Evolutionary conservation across 1,140 invertebrate genomes (phyloP).

Genomic region (Pararge aegeria): DNA sequence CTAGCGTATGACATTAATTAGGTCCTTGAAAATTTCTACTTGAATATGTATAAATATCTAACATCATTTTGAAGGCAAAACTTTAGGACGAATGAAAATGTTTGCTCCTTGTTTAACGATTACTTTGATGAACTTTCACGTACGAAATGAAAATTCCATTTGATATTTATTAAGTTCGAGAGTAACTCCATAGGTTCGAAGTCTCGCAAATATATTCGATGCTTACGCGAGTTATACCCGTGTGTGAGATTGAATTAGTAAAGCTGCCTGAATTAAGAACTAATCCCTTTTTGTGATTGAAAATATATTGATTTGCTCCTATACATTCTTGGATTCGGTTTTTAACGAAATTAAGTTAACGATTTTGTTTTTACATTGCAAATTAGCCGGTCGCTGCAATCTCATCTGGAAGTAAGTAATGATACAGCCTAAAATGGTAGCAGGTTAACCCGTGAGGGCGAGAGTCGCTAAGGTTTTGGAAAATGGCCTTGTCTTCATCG

Average conservation of each 20-base stretch:
- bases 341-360: too few species aligned
- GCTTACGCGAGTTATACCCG: not conserved
- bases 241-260: constrained; percentile 1
- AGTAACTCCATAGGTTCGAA: constrained; percentile 2
- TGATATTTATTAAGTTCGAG: constrained; percentile 9
- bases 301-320: too few species aligned
- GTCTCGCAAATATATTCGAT: constrained; percentile 2
- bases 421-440: too few species aligned
- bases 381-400: too few species aligned
- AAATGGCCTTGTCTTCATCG: too few species aligned
- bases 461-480: too few species aligned
- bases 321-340: too few species aligned
- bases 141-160: constrained; percentile 13
- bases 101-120: constrained; percentile 9
- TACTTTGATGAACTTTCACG: constrained; percentile 3
- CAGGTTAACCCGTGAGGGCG: too few species aligned
- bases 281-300: not conserved
- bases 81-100: constrained; percentile 4
- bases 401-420: too few species aligned
- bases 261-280: not conserved
- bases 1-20: too few species aligned
- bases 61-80: constrained; percentile 6
- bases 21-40: too few species aligned
- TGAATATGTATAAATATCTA: constrained; percentile 2
- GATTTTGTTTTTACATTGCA: too few species aligned